These are phyloP conservation scores for Euzophera pinguis DNA, from an alignment of 2,888 invertebrate genomes.

Conservation along the genomic window DNA sequence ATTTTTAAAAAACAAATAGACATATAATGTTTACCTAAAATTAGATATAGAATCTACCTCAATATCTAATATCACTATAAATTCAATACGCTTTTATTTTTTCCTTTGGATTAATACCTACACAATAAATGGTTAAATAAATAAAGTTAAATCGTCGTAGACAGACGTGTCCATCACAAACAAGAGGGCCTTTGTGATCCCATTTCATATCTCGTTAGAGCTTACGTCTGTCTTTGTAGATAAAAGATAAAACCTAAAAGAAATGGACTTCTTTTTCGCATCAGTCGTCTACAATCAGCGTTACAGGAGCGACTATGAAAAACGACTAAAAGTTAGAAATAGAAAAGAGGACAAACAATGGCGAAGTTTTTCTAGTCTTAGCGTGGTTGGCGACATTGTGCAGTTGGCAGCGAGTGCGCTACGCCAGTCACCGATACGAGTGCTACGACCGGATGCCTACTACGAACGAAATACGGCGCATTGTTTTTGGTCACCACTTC, in stretches of 20 bases:
- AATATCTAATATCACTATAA: too few relatives aligned
- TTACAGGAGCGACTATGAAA: constrained; percentile 43
- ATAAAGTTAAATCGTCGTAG: background rate
- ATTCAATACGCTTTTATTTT: background rate
- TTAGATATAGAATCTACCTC: too few relatives aligned
- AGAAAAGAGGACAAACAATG: constrained; percentile 58
- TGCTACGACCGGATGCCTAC: constrained; percentile 42
- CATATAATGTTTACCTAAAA: too few relatives aligned
- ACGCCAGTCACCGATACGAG: constrained; percentile 32
- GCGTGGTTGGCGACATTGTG: constrained; percentile 55
- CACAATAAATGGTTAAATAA: background rate
- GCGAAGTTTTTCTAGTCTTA: constrained; percentile 61
- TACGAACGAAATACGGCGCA: constrained; percentile 53
- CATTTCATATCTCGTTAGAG: constrained; percentile 10
- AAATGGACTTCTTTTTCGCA: constrained; percentile 23
- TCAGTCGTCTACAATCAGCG: constrained; percentile 36
- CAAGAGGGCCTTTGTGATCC: background rate
- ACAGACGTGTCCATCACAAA: background rate
- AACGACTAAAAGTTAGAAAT: constrained; percentile 57
- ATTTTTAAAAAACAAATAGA: too few relatives aligned
- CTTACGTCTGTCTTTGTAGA: constrained; percentile 6
- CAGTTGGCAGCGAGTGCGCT: constrained; percentile 49
- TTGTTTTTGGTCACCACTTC: constrained; percentile 60
- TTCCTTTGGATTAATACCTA: background rate
- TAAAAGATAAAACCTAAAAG: constrained; percentile 12